Evolutionary conservation across 2,888 invertebrate species (phyloP), one percentile per base, ranked within the genome.

Genomic region (Leptura quadrifasciata): DNA sequence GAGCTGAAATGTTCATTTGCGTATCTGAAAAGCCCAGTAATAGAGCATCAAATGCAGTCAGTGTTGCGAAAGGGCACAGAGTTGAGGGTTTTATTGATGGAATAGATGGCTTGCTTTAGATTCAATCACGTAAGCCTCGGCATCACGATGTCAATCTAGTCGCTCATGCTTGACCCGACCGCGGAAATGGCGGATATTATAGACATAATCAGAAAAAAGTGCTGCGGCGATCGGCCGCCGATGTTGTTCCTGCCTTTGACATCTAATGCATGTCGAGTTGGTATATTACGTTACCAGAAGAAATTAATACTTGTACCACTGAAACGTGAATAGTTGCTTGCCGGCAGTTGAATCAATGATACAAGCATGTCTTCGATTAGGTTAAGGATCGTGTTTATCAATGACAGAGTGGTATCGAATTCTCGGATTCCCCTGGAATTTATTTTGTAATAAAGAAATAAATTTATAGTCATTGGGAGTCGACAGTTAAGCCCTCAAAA

Each of bases 51-150:
- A 17, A 61, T 63, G 8, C 39, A 63, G 20, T 12, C 60, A 31
- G 60, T 18, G 27, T 27, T 15, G 58, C 27, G 27, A 60, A 17
- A 18, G 61, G 17, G 35, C 61, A 35, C 35, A 61, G 18, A 35
- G 3, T 35, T 35, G 17, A 18, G 12, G 17, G 61, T 9, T 24
- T 39, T 39, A 39, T 39, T 39, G 39, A 15, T 15, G 60, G 20
- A 15, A 55, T 24, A 52, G 65, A 67, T 10, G 73, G 72, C 69
- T 77, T 78, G 79, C 78, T 80, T 79, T 72, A 72, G 80, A 83
- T 83, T 84, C 82, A 81, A 82, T 83, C 83, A 82, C 81, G 83
- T 82, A 81, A 79, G 60, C 71, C 73, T 76, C 72, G 72, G 15
- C 79, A 79, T 81, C 80, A 78, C 67, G 79, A 79, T 79, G 81